These are phyloP conservation scores for Calosoma granatense DNA, from an alignment of 1,140 invertebrate species.

Conservation along the genomic window DNA sequence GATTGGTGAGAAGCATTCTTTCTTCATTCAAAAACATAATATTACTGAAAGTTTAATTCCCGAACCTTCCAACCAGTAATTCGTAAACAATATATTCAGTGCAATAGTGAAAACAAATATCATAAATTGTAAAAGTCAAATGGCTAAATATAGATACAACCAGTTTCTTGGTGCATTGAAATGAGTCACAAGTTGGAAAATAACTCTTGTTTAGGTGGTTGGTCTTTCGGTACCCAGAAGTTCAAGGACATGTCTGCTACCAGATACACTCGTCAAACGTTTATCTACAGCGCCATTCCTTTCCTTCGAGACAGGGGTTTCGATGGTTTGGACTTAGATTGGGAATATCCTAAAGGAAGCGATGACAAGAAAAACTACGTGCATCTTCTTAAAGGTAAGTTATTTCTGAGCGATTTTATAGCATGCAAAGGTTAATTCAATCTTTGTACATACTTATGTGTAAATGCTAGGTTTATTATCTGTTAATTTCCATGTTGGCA, in stretches of 20 bases:
- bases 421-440: no score
- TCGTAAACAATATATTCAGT: background rate
- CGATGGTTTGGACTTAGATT: conserved; percentile 88
- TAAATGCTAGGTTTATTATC: no score
- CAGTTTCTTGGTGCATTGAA: no score
- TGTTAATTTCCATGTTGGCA: no score
- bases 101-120: background rate
- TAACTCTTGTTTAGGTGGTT: conserved; percentile 71
- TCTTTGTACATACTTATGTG: no score
- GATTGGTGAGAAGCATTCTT: conserved; percentile 63
- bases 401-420: no score
- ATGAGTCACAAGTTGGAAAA: no score
- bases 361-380: conserved; percentile 93
- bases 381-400: conserved; percentile 72
- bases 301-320: conserved; percentile 80
- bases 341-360: conserved; percentile 92
- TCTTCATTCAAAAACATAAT: background rate
- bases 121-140: background rate
- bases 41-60: no score
- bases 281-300: conserved; percentile 87
- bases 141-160: no score
- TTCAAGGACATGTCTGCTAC: conserved; percentile 87
- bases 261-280: conserved; percentile 80
- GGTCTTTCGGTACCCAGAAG: conserved; percentile 92
- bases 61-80: background rate